These are phyloP conservation scores for Mastigias papua DNA, from an alignment of 30 jellyfish, hydroid and myxozoan genomes.

Conservation along the genomic window DNA sequence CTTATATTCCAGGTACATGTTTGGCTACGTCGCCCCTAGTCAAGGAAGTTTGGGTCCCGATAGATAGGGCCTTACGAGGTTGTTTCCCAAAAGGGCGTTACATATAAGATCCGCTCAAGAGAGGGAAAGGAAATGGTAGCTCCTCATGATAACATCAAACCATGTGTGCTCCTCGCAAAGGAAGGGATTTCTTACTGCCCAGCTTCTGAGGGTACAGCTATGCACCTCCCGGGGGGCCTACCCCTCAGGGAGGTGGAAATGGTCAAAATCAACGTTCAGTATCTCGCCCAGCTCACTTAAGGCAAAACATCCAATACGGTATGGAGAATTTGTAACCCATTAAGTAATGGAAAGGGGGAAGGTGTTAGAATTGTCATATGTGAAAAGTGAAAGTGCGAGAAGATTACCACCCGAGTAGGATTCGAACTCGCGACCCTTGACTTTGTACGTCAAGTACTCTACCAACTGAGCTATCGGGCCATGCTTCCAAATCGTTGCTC, in stretches of 20 bases:
- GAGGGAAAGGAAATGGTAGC: slow-evolving; percentile 33
- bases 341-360: not conserved
- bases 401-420: too few relatives aligned
- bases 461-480: too few relatives aligned
- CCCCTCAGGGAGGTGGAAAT: slow-evolving; percentile 21
- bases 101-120: slow-evolving; percentile 15
- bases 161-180: slow-evolving; percentile 31
- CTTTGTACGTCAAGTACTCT: too few relatives aligned
- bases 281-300: slow-evolving; percentile 49
- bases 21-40: slow-evolving; percentile 66
- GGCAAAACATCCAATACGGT: slow-evolving; percentile 49
- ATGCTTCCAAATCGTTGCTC: too few relatives aligned
- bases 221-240: slow-evolving; percentile 34
- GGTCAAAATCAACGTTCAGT: not conserved
- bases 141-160: slow-evolving; percentile 39
- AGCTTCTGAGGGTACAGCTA: slow-evolving; percentile 24
- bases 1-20: slow-evolving; percentile 36
- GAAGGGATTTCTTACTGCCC: slow-evolving; percentile 21
- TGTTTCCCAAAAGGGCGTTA: slow-evolving; percentile 45
- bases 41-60: slow-evolving; percentile 41
- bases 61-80: slow-evolving; percentile 53
- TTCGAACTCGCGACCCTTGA: too few relatives aligned
- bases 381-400: too few relatives aligned
- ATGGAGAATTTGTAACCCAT: slow-evolving; percentile 50
- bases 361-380: not conserved